Conservation (phyloP, 2,888 invertebrate species). For the Calliopum simillimum region DNA sequence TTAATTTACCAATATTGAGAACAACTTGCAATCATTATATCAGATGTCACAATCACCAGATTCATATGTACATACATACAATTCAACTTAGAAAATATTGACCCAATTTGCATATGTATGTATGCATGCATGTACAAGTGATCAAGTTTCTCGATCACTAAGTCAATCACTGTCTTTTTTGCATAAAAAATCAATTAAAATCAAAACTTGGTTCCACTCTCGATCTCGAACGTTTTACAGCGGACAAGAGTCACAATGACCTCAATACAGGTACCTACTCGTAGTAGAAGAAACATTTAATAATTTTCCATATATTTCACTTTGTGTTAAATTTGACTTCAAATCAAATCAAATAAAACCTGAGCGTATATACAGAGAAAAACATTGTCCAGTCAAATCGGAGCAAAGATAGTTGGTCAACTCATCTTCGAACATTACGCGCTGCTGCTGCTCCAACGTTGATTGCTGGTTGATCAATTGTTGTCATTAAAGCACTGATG, state of each 20-base stretch:
- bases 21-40: no score
- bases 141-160: conserved; percentile 10
- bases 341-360: neutral
- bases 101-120: conserved; percentile 20
- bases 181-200: conserved; percentile 9
- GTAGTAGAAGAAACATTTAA: conserved; percentile 1
- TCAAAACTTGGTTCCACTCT: conserved; percentile 8
- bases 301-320: conserved; percentile 5
- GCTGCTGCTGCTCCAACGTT: neutral
- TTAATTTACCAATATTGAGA: no score
- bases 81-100: neutral
- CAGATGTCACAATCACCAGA: no score
- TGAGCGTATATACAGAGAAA: neutral
- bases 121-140: no score
- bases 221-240: neutral
- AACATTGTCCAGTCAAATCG: neutral
- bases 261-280: conserved; percentile 15
- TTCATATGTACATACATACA: no score
- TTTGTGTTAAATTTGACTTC: neutral
- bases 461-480: conserved; percentile 34
- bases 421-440: conserved; percentile 1
- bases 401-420: neutral
- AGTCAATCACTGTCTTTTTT: neutral
- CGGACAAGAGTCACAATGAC: conserved; percentile 25
- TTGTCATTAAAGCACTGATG: conserved; percentile 53